Percentiles rank a stretch among this genome's conserved stretches.
Evolutionary conservation across 2,113 vertebrate species (phyloP).

Genomic region (Perognathus longimembris): DNA sequence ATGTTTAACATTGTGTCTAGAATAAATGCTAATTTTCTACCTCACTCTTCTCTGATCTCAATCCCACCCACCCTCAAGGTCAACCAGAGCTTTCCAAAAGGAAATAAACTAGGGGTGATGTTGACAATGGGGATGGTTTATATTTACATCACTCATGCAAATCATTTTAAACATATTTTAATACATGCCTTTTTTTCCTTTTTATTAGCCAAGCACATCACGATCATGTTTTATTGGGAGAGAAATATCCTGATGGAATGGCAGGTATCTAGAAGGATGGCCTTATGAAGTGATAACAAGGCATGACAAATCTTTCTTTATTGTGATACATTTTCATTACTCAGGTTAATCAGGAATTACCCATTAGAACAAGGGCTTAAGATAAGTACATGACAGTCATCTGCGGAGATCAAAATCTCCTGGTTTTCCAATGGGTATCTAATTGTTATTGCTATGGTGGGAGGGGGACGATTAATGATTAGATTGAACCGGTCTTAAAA

Average conservation of each 20-base stretch:
- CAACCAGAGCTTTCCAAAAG: constrained; percentile 61
- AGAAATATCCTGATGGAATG: constrained; percentile 69
- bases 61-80: constrained; percentile 44
- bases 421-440: constrained; percentile 78
- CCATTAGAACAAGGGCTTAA: constrained; percentile 81
- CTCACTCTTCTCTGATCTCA: constrained; percentile 38
- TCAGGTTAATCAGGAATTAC: constrained; percentile 80
- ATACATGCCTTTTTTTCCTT: constrained; percentile 64
- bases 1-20: background rate
- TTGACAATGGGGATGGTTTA: constrained; percentile 66
- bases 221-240: constrained; percentile 75
- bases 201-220: constrained; percentile 80
- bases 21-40: constrained; percentile 24
- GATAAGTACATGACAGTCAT: constrained; percentile 80
- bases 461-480: constrained; percentile 78
- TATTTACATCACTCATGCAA: constrained; percentile 69
- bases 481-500: constrained; percentile 75
- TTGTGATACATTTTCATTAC: constrained; percentile 81
- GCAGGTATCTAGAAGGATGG: constrained; percentile 71
- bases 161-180: constrained; percentile 76
- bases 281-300: constrained; percentile 79
- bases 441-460: constrained; percentile 79
- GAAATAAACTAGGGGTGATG: constrained; percentile 63
- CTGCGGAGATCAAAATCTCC: constrained; percentile 79
- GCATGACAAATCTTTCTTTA: constrained; percentile 81